Base-by-base conservation (phyloP, 2,888 invertebrate genomes). In the Flexamia atlantica region DNA sequence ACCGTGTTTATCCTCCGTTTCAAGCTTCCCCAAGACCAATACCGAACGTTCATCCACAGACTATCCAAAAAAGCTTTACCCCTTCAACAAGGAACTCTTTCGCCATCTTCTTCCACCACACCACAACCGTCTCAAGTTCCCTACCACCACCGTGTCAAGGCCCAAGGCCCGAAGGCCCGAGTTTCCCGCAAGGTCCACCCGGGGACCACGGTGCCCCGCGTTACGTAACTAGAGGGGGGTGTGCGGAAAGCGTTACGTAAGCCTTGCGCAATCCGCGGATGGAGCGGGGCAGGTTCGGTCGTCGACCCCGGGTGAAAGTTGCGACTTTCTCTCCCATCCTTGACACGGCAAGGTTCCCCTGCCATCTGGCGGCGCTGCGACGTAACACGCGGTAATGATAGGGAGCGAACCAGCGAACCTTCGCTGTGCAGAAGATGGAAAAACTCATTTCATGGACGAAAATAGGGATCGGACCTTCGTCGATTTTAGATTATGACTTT, bases 201-300 rank as follows among this genome's bases (percentile, higher is more conserved):
- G 36, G 46, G 57, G 57, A 23, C 23, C 30, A 64, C 30, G 30
- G 28, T 28, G n/a, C 28, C 14, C 23, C 57, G 9, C 4, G 23
- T 23, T 23, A 3, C 4, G 23, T 20, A 3, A 4, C 7, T 20
- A 10, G 5, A 23, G 20, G 20, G 30, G 64, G 70, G 40, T 70
- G 36, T 36, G 74, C 74, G 25, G 74, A 50, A 12, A 76, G 74
- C 32, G 72, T 76, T 76, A 50, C 28, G 46, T 46, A 76, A 76
- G 46, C 1, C 1, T 76, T 76, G 74, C 74, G 74, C 25, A 46
- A 76, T 12, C 40, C 20, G 74, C 46, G 42, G 64, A 64, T 64
- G 64, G 64, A 30, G 30, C 64, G 17, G 74, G 3, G 74, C 42
- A 32, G 72, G 72, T 72, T 20, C 12, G 40, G 42, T 76, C 74